Conservation (phyloP, 1,140 invertebrate species). For the Tenebrio molitor region DNA sequence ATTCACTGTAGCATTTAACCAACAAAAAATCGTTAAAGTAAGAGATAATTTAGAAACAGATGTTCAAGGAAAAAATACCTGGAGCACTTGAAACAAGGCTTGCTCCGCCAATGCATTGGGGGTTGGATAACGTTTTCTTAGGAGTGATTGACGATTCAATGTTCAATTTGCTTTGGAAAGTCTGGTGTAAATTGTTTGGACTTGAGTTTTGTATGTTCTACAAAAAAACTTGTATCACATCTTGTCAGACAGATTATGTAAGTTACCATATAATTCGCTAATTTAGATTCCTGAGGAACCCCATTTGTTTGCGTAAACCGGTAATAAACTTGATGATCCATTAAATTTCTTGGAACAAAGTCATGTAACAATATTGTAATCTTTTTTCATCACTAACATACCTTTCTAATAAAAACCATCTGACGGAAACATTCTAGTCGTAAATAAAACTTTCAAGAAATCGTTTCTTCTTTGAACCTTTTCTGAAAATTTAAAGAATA, state of each 20-base stretch:
- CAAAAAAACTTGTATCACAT: constrained; percentile 9
- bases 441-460: too few relatives aligned
- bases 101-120: background rate
- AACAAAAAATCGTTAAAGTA: too few relatives aligned
- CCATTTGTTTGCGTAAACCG: constrained; percentile 75
- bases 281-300: constrained; percentile 86
- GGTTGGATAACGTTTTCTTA: constrained; percentile 22
- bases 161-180: constrained; percentile 41
- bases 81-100: constrained; percentile 33
- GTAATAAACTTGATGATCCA: constrained; percentile 60
- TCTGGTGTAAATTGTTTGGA: constrained; percentile 33
- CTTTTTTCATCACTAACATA: background rate
- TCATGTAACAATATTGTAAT: background rate
- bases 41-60: too few relatives aligned
- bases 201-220: constrained; percentile 24
- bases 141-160: constrained; percentile 35
- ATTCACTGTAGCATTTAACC: too few relatives aligned
- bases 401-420: constrained; percentile 36
- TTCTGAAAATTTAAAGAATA: constrained; percentile 31
- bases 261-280: constrained; percentile 85
- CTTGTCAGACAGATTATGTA: constrained; percentile 23
- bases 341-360: constrained; percentile 44
- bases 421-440: constrained; percentile 12
- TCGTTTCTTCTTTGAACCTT: background rate
- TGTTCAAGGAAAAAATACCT: constrained; percentile 64